phyloP scores from a whole-genome alignment of 2,797 vertebrate species.

The Gallinago nigripennis region DNA sequence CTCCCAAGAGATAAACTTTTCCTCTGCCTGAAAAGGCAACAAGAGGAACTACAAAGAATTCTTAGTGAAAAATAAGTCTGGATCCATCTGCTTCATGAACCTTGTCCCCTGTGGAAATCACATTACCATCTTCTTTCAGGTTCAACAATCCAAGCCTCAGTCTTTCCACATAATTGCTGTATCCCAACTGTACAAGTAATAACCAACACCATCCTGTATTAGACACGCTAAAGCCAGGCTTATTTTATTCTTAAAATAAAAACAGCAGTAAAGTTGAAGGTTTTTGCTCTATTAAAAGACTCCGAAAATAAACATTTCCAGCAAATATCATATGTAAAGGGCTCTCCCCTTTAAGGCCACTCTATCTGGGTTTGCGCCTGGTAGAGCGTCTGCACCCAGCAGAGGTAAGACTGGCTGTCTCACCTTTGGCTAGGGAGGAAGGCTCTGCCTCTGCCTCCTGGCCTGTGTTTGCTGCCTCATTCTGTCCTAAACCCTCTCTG shows the following conservation, averaged over 20 bases:
- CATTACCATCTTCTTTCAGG: background rate
- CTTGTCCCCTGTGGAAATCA: background rate
- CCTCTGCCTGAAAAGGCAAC: background rate
- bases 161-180: background rate
- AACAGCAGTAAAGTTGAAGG: constrained; percentile 67
- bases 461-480: background rate
- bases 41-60: constrained; percentile 2
- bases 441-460: constrained; percentile 15
- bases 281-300: constrained; percentile 67
- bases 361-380: constrained; percentile 72
- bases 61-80: background rate
- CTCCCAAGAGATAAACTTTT: background rate
- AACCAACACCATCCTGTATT: constrained; percentile 33
- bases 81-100: background rate
- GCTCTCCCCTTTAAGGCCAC: constrained; percentile 2
- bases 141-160: background rate
- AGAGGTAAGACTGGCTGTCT: background rate
- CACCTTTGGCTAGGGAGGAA: constrained; percentile 25
- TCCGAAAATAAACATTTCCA: constrained; percentile 57
- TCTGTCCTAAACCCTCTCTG: background rate
- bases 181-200: constrained; percentile 21
- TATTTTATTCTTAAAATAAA: constrained; percentile 77
- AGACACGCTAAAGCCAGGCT: constrained; percentile 70
- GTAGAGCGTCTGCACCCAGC: constrained; percentile 59
- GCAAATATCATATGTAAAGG: constrained; percentile 44